These are phyloP conservation scores for Semicossyphus pulcher DNA, from an alignment of 2,113 vertebrate species.

Conservation along the genomic window DNA sequence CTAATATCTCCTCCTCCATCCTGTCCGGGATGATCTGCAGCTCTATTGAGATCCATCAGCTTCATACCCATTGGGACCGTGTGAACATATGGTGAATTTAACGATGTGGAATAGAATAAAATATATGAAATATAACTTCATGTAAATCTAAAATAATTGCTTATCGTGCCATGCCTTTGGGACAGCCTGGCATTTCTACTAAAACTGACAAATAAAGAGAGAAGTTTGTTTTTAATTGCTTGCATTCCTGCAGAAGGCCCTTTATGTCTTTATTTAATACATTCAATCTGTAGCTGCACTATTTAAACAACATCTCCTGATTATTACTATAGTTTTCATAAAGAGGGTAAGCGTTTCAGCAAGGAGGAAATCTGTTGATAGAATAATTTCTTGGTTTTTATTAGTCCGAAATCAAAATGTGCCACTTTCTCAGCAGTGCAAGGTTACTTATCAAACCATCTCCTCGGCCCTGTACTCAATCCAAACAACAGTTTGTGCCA, in stretches of 20 bases:
- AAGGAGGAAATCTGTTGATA: background rate
- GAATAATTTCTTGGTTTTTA: background rate
- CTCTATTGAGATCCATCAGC: conserved; percentile 45
- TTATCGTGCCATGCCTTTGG: conserved; percentile 35
- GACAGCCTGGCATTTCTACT: conserved; percentile 22
- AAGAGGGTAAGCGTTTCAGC: background rate
- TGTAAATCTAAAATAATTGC: conserved; percentile 30
- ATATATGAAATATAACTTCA: conserved; percentile 30
- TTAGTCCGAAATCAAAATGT: background rate
- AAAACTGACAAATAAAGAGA: conserved; percentile 14
- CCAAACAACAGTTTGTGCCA: conserved; percentile 37
- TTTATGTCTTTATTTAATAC: background rate
- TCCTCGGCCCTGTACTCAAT: conserved; percentile 30
- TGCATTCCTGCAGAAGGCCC: background rate
- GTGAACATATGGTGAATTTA: conserved; percentile 61
- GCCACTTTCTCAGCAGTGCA: conserved; percentile 11
- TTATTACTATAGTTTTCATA: background rate
- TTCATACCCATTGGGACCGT: conserved; percentile 28
- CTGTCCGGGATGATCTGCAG: conserved; percentile 44
- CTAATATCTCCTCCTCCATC: conserved; percentile 53
- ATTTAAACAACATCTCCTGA: background rate
- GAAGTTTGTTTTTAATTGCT: conserved; percentile 2
- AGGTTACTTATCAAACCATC: conserved; percentile 26
- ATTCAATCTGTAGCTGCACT: background rate
- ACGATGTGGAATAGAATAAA: conserved; percentile 22